A percentile compares a stretch with the other conserved stretches of the same genome.
Evolutionary conservation across 2,888 invertebrate genomes (phyloP).

Genomic region (Flexamia atlantica): DNA sequence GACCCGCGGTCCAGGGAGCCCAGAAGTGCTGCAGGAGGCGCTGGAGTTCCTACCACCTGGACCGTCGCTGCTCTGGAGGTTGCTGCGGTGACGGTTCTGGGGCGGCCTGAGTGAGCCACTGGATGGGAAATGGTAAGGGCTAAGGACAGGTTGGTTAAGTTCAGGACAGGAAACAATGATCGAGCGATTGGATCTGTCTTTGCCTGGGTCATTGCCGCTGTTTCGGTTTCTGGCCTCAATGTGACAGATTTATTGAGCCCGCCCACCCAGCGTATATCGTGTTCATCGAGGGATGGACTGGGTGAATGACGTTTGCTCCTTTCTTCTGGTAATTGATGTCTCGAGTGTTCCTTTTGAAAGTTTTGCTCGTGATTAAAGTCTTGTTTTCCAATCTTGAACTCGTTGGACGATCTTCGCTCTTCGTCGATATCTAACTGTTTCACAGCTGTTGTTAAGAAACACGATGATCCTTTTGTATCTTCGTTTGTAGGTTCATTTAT

Average conservation of each 20-base stretch:
- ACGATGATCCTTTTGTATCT: constrained; percentile 18
- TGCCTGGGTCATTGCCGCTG: constrained; percentile 64
- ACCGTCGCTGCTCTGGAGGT: constrained; percentile 69
- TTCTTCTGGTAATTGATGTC: too few species aligned
- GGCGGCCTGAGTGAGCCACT: constrained; percentile 65
- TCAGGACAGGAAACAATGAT: constrained; percentile 67
- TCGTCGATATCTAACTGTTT: constrained; percentile 9
- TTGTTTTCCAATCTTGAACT: not conserved
- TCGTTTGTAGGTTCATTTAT: not conserved
- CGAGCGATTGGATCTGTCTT: constrained; percentile 70
- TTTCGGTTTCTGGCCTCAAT: not conserved
- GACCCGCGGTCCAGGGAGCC: constrained; percentile 70
- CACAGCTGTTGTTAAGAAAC: constrained; percentile 58
- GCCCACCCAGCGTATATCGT: constrained; percentile 14
- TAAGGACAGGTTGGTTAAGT: constrained; percentile 66
- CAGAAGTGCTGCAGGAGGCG: constrained; percentile 69
- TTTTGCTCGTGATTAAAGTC: too few species aligned
- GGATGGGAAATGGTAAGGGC: constrained; percentile 70
- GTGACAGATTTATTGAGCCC: not conserved
- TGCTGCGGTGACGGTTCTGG: constrained; percentile 64
- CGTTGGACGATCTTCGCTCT: not conserved
- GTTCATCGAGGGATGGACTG: too few species aligned
- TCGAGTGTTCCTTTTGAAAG: too few species aligned
- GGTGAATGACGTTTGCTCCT: too few species aligned
- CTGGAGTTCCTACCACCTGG: constrained; percentile 70